Conservation (phyloP, 2,797 vertebrate species). For the Huso huso region DNA sequence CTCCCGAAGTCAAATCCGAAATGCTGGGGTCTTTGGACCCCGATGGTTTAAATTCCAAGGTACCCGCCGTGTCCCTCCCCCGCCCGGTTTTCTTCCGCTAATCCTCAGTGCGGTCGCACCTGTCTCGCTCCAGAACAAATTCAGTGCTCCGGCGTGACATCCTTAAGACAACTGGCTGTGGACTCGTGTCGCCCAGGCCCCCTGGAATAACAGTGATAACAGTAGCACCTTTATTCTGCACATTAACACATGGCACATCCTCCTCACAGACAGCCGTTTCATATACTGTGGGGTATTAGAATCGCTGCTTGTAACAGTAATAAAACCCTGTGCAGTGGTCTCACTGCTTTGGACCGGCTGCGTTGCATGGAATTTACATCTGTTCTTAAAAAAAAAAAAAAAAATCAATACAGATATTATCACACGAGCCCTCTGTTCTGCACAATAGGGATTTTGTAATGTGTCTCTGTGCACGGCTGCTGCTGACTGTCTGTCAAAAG, state of each 20-base stretch:
- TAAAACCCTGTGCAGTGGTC: too few relatives aligned
- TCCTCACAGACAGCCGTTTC: constrained; percentile 43
- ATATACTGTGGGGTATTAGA: constrained; percentile 20
- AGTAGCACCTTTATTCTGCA: constrained; percentile 57
- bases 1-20: constrained; percentile 41
- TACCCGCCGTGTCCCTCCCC: constrained; percentile 21
- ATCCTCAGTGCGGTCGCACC: constrained; percentile 61
- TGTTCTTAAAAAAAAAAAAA: neutral
- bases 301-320: too few relatives aligned
- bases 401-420: too few relatives aligned
- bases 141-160: constrained; percentile 55
- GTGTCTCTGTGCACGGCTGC: constrained; percentile 42
- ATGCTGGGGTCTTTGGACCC: constrained; percentile 29
- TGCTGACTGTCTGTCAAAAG: constrained; percentile 34
- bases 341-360: constrained; percentile 30
- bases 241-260: constrained; percentile 57
- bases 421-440: neutral
- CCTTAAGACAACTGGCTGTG: constrained; percentile 64
- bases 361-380: neutral
- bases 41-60: constrained; percentile 34
- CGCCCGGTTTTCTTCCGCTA: constrained; percentile 38
- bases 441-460: constrained; percentile 49
- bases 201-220: constrained; percentile 34
- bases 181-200: constrained; percentile 35
- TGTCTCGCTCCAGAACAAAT: constrained; percentile 58